A percentile compares a stretch with the other conserved stretches of the same genome.
phyloP scores from a whole-genome alignment of 2,888 invertebrate species.

The Scaptomyza polygonia region DNA sequence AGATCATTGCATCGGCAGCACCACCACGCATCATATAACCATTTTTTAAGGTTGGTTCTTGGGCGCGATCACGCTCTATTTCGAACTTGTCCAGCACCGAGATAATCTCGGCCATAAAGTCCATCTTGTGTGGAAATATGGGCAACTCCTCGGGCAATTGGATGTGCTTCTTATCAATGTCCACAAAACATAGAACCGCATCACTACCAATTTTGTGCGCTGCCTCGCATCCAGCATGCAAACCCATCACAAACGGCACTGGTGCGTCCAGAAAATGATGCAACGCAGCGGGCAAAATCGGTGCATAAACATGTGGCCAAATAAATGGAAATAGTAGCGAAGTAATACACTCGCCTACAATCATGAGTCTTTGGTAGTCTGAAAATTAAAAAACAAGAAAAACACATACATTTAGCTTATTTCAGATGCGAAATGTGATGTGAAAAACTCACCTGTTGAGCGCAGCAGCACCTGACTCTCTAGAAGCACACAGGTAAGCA shows the following conservation, averaged over 20 bases:
- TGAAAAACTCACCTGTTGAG: slow-evolving; percentile 90
- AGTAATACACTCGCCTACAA: slow-evolving; percentile 97
- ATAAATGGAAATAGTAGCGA: slow-evolving; percentile 96
- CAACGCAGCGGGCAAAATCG: slow-evolving; percentile 96
- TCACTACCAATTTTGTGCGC: slow-evolving; percentile 89
- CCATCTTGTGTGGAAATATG: slow-evolving; percentile 94
- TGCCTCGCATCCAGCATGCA: slow-evolving; percentile 87
- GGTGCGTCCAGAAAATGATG: slow-evolving; percentile 99
- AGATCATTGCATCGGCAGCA: slow-evolving; percentile 89
- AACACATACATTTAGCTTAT: neutral
- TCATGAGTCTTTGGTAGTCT: slow-evolving; percentile 98
- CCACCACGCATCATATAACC: slow-evolving; percentile 71
- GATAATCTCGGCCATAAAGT: slow-evolving; percentile 93
- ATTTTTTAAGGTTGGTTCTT: slow-evolving; percentile 79
- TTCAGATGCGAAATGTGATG: neutral
- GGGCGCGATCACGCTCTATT: slow-evolving; percentile 84
- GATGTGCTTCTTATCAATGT: slow-evolving; percentile 96
- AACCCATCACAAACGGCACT: slow-evolving; percentile 99
- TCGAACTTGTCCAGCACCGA: slow-evolving; percentile 90
- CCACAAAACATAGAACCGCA: slow-evolving; percentile 97
- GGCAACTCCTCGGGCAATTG: slow-evolving; percentile 98
- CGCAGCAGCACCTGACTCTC: slow-evolving; percentile 98
- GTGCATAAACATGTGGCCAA: slow-evolving; percentile 99
- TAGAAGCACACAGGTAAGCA: slow-evolving; percentile 96
- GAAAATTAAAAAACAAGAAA: slow-evolving; percentile 46